Evolutionary conservation across 2,113 vertebrate genomes (phyloP).

Genomic region (Ictalurus punctatus): DNA sequence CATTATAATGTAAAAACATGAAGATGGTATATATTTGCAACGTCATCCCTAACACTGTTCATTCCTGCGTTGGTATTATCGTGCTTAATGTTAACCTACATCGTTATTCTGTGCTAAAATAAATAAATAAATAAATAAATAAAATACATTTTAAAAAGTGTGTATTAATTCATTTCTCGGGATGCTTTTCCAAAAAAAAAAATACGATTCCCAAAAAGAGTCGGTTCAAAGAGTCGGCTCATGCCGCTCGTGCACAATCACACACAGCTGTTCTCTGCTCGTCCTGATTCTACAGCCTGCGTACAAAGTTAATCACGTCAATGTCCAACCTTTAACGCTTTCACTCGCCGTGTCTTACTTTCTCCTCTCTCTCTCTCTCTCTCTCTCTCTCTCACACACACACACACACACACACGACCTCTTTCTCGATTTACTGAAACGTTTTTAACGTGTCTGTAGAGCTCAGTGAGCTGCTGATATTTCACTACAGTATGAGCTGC

Average conservation of each 20-base stretch:
- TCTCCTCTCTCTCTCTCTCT: neutral
- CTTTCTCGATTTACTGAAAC: neutral
- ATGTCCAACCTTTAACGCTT: neutral
- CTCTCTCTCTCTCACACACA: neutral
- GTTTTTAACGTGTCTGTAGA: neutral
- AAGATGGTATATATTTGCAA: neutral
- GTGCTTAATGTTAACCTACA: no score
- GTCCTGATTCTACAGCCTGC: neutral
- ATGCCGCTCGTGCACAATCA: neutral
- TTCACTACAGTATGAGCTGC: neutral
- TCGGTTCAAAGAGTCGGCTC: neutral
- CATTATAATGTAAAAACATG: neutral
- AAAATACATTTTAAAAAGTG: no score
- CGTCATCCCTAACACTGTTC: neutral
- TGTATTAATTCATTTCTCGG: neutral
- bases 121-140: no score
- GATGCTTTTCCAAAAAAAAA: neutral
- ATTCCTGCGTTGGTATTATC: no score
- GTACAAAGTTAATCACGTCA: neutral
- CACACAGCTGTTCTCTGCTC: slow-evolving; percentile 24
- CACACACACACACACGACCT: neutral
- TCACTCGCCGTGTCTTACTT: neutral
- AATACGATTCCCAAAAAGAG: neutral
- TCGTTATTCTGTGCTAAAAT: no score
- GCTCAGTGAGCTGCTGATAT: neutral